Conservation (phyloP, 2,113 vertebrate species). For the Hemichromis elongatus region DNA sequence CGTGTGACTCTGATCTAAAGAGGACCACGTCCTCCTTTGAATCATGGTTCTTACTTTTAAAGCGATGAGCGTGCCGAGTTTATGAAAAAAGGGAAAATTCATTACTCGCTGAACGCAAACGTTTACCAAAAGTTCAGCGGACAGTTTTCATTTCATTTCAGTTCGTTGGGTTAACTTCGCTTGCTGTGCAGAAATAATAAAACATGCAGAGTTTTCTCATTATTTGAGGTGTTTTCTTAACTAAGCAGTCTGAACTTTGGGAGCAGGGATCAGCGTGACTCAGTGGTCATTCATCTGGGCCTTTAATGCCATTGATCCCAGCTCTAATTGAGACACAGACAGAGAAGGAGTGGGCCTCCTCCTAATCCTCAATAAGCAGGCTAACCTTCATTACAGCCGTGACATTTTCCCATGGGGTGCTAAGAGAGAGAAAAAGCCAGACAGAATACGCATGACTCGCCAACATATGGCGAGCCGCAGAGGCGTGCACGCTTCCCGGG, state of each 20-base stretch:
- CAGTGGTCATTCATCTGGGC: constrained; percentile 13
- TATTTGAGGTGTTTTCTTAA: not conserved
- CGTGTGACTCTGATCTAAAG: not conserved
- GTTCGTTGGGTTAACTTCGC: not conserved
- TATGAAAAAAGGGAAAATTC: not conserved
- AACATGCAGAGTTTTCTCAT: not conserved
- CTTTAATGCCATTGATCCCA: constrained; percentile 47
- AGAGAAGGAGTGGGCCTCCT: constrained; percentile 37
- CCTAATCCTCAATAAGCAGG: constrained; percentile 59
- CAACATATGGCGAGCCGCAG: constrained; percentile 21
- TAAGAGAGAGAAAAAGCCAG: constrained; percentile 13
- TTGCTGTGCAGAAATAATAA: not conserved
- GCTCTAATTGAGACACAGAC: constrained; percentile 56
- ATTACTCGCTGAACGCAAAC: not conserved
- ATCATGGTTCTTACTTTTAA: not conserved
- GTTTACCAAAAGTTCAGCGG: not conserved
- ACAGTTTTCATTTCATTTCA: not conserved
- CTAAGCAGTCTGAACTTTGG: not conserved
- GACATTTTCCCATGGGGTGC: constrained; percentile 50
- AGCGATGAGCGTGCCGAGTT: not conserved
- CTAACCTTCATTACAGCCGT: constrained; percentile 63
- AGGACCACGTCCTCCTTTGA: not conserved
- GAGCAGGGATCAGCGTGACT: not conserved
- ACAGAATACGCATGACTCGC: constrained; percentile 15
- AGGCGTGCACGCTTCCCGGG: not conserved